phyloP scores from a whole-genome alignment of 2,113 vertebrate genomes.

The Dolichotis patagonum region DNA sequence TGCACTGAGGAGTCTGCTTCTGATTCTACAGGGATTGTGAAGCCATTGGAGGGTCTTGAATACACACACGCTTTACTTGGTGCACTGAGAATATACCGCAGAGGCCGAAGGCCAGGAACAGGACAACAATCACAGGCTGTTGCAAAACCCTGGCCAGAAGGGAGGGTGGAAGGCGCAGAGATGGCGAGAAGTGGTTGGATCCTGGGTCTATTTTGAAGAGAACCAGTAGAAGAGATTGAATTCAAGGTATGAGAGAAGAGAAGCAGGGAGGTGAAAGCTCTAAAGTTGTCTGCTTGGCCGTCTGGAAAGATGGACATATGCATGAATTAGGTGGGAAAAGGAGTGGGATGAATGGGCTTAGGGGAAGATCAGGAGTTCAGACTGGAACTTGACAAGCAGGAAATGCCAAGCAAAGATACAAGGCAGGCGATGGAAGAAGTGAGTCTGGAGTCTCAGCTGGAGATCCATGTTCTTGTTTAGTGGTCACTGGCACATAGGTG shows the following conservation, averaged over 20 bases:
- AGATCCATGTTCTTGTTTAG: neutral
- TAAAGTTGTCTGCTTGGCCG: neutral
- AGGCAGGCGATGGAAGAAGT: neutral
- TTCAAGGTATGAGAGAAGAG: neutral
- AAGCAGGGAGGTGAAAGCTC: too few species aligned
- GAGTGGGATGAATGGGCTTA: neutral
- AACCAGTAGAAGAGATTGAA: neutral
- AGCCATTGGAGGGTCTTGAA: neutral
- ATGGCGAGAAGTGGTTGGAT: neutral
- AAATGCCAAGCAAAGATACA: neutral
- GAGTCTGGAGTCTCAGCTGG: neutral
- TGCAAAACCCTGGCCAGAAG: neutral
- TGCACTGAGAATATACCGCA: neutral
- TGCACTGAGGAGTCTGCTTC: neutral
- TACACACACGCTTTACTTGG: neutral
- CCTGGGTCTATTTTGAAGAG: neutral
- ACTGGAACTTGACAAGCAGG: neutral
- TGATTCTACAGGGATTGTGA: neutral
- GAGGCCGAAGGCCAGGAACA: neutral
- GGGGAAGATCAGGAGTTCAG: neutral
- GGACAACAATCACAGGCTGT: neutral
- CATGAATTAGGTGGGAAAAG: neutral
- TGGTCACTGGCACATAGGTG: neutral
- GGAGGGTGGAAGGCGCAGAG: neutral
- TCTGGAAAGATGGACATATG: neutral